Evolutionary conservation across 2,113 vertebrate species (phyloP).

Genomic region (Sylvia atricapilla): DNA sequence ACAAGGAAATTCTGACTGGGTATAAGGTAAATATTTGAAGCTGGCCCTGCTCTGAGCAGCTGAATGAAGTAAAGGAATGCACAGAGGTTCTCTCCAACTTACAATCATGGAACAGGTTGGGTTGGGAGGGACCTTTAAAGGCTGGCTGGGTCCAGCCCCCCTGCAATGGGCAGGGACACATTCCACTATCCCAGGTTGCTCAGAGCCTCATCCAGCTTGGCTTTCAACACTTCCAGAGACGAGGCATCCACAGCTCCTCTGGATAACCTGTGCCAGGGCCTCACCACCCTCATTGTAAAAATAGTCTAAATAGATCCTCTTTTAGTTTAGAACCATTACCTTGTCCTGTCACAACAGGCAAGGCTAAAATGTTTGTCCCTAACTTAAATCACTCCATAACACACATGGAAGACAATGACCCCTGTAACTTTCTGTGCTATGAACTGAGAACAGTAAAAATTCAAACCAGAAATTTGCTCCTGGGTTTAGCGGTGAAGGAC

Average conservation of each 20-base stretch:
- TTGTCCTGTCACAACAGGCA: background rate
- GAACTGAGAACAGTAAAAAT: background rate
- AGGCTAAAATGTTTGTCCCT: background rate
- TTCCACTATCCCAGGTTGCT: background rate
- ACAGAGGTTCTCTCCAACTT: background rate
- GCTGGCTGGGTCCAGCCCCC: background rate
- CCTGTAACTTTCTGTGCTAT: background rate
- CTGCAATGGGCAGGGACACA: background rate
- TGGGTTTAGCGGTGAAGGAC: background rate
- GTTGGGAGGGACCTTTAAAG: background rate
- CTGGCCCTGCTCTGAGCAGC: background rate
- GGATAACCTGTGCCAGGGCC: background rate
- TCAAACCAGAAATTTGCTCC: background rate
- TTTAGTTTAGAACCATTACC: background rate
- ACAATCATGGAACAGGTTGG: background rate
- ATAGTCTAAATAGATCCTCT: background rate
- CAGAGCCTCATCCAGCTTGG: background rate
- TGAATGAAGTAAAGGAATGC: background rate
- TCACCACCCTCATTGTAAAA: background rate
- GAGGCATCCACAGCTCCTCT: background rate
- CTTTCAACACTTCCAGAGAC: background rate
- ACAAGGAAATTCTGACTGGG: background rate
- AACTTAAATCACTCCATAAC: background rate
- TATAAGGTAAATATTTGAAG: background rate
- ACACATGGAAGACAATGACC: background rate